Base-by-base conservation (phyloP, 2,113 vertebrate species). In the Anguilla rostrata region DNA sequence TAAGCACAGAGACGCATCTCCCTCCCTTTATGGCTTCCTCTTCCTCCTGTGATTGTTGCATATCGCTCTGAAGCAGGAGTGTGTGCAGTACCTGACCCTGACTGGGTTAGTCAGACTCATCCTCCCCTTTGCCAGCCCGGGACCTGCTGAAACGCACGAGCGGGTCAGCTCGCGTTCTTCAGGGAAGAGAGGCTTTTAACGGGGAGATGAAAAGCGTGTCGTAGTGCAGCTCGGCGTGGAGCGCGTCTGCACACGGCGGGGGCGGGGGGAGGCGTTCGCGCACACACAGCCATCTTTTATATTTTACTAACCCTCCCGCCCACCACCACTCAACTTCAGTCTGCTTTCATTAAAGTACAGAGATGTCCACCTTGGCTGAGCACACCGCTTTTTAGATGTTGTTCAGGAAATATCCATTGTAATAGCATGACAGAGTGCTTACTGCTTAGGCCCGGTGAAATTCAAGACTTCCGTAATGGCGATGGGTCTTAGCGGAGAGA, bases 41-140 rank as follows among this genome's bases (percentile, higher is more conserved):
- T 18, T 56, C 9, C 46, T 80, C 88, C 56, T 2, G 81, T 79
- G 53, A 34, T 87, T 63, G 81, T n/a, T 34, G 86, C 26, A 39
- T 82, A 91, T 90, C 75, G 89, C 92, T 87, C 86, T 46, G 80
- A 41, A 46, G 86, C 39, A 87, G 57, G 39, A 57, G 66, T n/a
- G 14, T 22, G n/a, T 49, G 11, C 81, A 49, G 29, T 85, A 29
- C 85, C 18, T 83, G 84, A 43, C 11, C 71, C 78, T 84, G 80
- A 60, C 88, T 63, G 3, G 29, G 82, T 87, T 83, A 89, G 81
- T 90, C 78, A 41, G 34, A 85, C 85, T 81, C 71, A 87, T 85
- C 86, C 84, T 90, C 75, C 60, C 79, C 79, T 80, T 81, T 39
- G 82, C 79, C 83, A 43, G 39, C 82, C 12, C 86, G 66, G 66